These are phyloP conservation scores for Silvanus unidentatus DNA, from an alignment of 2,888 invertebrate species.

Conservation along the genomic window DNA sequence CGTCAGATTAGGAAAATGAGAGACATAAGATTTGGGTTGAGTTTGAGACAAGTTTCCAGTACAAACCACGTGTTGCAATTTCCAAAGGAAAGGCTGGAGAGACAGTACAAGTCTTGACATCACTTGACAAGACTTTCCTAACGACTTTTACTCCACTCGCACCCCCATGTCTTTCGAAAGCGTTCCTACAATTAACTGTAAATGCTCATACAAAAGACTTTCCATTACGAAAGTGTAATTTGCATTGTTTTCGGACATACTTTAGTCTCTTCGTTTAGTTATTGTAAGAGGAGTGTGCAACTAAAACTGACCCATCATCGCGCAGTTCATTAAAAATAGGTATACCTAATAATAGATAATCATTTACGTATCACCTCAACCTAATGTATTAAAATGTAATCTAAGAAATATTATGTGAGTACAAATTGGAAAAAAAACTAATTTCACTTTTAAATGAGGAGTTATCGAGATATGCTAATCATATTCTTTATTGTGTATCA, in stretches of 20 bases:
- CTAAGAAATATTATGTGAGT: neutral
- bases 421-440: slow-evolving; percentile 1
- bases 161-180: slow-evolving; percentile 7
- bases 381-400: neutral
- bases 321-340: neutral
- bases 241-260: neutral
- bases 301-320: no score
- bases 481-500: no score
- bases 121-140: slow-evolving; percentile 36
- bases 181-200: slow-evolving; percentile 4
- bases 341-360: no score
- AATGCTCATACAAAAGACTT: no score
- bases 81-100: slow-evolving; percentile 20
- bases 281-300: neutral
- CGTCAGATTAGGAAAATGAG: slow-evolving; percentile 28
- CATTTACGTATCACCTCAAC: no score
- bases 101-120: slow-evolving; percentile 31
- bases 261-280: slow-evolving; percentile 1
- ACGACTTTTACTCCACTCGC: slow-evolving; percentile 22
- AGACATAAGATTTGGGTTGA: slow-evolving; percentile 31
- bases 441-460: neutral
- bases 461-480: no score
- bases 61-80: slow-evolving; percentile 40
- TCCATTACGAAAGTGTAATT: slow-evolving; percentile 4
- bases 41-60: slow-evolving; percentile 34